Base-by-base conservation (phyloP, 1,140 invertebrate species). In the Tetramorium simillimum region DNA sequence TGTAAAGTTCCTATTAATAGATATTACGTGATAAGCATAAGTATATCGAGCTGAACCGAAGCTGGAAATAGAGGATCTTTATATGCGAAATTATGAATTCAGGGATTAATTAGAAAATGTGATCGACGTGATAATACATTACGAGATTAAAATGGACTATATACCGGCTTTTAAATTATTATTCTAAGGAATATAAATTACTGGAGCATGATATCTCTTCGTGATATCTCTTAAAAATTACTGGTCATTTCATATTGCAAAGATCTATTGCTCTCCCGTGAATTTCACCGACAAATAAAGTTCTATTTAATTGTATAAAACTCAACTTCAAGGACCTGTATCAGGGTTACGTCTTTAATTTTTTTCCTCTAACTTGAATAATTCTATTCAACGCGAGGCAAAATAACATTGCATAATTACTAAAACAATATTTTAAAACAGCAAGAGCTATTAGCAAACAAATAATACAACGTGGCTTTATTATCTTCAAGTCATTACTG, bases 1-100 rank as follows among this genome's bases (percentile, higher is more conserved):
- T 33, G 3, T 58, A 46, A 60, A 73, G 18, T 46, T 60, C 33
- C 69, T 84, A 84, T 62, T 84, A 73, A 62, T 84, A 84, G 33
- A 70, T 33, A 60, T 84, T 84, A 75, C 80, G 80, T 33, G 80
- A 84, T 84, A 75, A 84, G 40, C 12, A n/a, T 43, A 58, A 73
- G 21, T 82, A 9, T 60, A 73, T 75, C 24, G 53, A 84, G 56
- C 53, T 46, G 49, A 73, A 43, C 49, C 21, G 18, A 72, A 75
- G 40, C 40, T 73, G 33, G 14, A 84, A 73, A 84, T 84, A 73
- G 53, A 84, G 4, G 12, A 37, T 21, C 1, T 14, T 16, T 72
- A 14, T 14, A 5, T 46, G 4, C 62, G 1, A 58, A 60, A 56
- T 0, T 37, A 16, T 18, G 7, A 73, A 46, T 49, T 43, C 7